These are phyloP conservation scores for Sorex fumeus DNA, from an alignment of 2,113 vertebrate species.

Conservation along the genomic window DNA sequence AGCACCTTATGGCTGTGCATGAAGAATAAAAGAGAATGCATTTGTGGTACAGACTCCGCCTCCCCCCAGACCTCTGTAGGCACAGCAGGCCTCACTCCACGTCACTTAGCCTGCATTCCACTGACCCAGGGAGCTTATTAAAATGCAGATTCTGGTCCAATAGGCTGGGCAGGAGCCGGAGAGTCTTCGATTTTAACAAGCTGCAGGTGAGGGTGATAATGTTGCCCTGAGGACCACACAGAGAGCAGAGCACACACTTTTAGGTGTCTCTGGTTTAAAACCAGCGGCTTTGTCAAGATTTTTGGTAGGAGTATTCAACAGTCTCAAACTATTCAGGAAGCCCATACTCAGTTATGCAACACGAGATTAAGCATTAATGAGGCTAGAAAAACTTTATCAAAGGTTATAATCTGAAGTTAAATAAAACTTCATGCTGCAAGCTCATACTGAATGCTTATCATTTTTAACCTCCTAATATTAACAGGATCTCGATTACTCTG, in stretches of 20 bases:
- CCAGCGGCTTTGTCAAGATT: constrained; percentile 32
- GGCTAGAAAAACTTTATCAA: constrained; percentile 86
- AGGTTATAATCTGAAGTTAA: constrained; percentile 84
- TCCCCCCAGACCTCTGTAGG: too few relatives aligned
- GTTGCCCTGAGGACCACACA: neutral
- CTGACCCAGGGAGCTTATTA: neutral
- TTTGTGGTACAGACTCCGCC: too few relatives aligned
- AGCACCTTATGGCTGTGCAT: too few relatives aligned
- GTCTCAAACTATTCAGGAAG: constrained; percentile 78
- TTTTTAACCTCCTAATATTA: constrained; percentile 79
- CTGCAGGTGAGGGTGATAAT: neutral
- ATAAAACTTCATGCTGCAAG: constrained; percentile 81
- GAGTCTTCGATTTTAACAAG: neutral
- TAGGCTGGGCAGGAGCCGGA: rapidly evolving
- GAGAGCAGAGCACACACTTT: neutral
- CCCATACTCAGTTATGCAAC: constrained; percentile 84
- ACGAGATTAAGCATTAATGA: constrained; percentile 86
- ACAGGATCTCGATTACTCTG: constrained; percentile 75
- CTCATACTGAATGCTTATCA: constrained; percentile 60
- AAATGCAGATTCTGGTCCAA: constrained; percentile 17
- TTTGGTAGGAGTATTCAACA: neutral
- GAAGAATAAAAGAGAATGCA: neutral
- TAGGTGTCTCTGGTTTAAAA: neutral
- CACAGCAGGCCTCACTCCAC: neutral
- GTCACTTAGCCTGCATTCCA: too few relatives aligned